Base-by-base conservation (phyloP, 2,888 invertebrate species). In the Aporophyla lueneburgensis region DNA sequence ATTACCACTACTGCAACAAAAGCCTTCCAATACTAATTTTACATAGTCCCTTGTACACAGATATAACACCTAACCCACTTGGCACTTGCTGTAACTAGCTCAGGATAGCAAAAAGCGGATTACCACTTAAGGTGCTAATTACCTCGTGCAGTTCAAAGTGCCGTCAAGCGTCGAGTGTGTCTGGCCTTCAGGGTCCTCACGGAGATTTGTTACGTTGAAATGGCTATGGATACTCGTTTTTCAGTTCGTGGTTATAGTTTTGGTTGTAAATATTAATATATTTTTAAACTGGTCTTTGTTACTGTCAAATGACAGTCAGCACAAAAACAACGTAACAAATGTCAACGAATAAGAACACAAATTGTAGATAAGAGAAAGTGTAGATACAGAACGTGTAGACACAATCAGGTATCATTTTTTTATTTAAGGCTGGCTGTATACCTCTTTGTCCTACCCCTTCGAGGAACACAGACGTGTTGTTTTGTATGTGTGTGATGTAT, bases 111-210 rank as follows among this genome's bases (percentile, higher is more conserved):
- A 86, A 87, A 86, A 88, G 82, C 85, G 75, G 81, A 86, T 84
- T 86, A 79, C 82, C 81, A 84, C 84, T 87, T 87, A 63, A 74
- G 71, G 80, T 84, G 80, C 75, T 89, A 89, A 89, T 89, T 86
- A 89, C 79, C 88, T 78, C 80, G 85, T 81, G 74, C 80, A 80
- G 80, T 77, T 76, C 75, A 85, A 87, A 87, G 85, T 87, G 81
- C 83, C 78, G 86, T 78, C 79, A 77, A 72, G 81, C 71, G 84
- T 86, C 77, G 78, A 88, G 87, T 78, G 78, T 76, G 89, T 87
- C 89, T 87, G 79, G 89, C 71, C 81, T 81, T 78, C 72, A 63
- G 81, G 71, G 71, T 66, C 71, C 71, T 77, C 51, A 40, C 49
- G 69, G 73, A 73, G 67, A 78, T 86, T 78, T 81, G 84, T 75